Conservation (phyloP, 1,140 invertebrate species). For the Anoplophora glabripennis region DNA sequence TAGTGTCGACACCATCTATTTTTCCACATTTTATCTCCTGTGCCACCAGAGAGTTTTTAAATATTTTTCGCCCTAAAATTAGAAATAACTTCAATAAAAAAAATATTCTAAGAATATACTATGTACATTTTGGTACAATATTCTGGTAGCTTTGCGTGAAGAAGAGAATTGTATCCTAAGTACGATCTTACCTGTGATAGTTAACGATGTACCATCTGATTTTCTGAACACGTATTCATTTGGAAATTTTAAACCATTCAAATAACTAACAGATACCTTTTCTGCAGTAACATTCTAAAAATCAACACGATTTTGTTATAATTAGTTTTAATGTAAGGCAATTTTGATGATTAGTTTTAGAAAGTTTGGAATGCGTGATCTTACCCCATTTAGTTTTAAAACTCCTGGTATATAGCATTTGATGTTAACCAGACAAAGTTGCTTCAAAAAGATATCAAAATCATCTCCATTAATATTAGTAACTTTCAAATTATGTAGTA, state of each 20-base stretch:
- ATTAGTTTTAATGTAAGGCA: too few species aligned
- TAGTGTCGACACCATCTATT: conserved; percentile 45
- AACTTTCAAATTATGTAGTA: conserved; percentile 39
- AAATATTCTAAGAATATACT: too few species aligned
- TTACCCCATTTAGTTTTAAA: conserved; percentile 50
- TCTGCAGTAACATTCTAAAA: conserved; percentile 46
- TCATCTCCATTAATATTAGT: conserved; percentile 38
- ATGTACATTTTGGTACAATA: too few species aligned
- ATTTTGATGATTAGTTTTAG: too few species aligned
- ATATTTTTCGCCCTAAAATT: conserved; percentile 45
- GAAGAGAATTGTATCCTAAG: too few species aligned
- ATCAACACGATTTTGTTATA: conserved; percentile 18
- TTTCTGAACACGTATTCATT: conserved; percentile 47
- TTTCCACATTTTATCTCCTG: conserved; percentile 34
- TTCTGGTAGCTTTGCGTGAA: too few species aligned
- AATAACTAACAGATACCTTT: conserved; percentile 37
- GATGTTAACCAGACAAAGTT: conserved; percentile 48
- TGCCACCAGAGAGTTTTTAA: conserved; percentile 31
- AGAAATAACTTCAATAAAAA: conserved; percentile 19
- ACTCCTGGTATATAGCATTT: conserved; percentile 42
- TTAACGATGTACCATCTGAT: not conserved
- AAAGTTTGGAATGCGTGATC: too few species aligned
- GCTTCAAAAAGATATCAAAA: conserved; percentile 42
- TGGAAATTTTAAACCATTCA: conserved; percentile 53
- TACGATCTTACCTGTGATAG: too few species aligned